Conservation (phyloP, 2,888 invertebrate species). For the Branchellion lobata region DNA sequence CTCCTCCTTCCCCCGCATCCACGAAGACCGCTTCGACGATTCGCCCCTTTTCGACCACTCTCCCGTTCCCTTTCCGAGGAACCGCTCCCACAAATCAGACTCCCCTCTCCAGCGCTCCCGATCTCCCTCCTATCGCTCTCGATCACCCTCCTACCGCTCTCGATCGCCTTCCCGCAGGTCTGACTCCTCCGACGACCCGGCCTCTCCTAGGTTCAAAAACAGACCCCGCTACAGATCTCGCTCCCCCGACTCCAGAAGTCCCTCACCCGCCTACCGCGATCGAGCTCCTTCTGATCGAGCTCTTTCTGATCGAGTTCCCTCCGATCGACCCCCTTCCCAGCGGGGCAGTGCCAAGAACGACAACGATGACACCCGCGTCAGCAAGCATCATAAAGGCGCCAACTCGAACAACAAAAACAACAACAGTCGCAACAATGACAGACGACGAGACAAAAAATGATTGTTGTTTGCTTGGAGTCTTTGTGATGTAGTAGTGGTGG, state of each 20-base stretch:
- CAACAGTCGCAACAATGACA: too few relatives aligned
- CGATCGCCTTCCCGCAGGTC: not conserved
- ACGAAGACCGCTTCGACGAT: not conserved
- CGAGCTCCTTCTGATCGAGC: conserved; percentile 73
- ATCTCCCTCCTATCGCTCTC: not conserved
- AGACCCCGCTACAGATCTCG: not conserved
- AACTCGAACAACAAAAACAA: too few relatives aligned
- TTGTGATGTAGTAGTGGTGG: too few relatives aligned
- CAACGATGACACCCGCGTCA: too few relatives aligned
- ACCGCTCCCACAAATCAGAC: not conserved
- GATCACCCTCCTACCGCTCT: not conserved
- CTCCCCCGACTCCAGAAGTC: not conserved
- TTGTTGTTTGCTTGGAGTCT: too few relatives aligned
- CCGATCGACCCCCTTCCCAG: too few relatives aligned
- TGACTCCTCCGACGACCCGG: not conserved
- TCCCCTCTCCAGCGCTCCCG: not conserved
- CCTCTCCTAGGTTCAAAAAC: not conserved
- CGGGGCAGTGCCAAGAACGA: too few relatives aligned
- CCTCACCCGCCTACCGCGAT: not conserved
- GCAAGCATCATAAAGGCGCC: too few relatives aligned
- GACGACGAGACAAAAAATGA: too few relatives aligned
- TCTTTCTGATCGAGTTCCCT: too few relatives aligned
- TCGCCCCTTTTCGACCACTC: not conserved
- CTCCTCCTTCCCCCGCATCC: not conserved
- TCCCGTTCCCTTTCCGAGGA: not conserved